Conservation (phyloP, 1,140 invertebrate species). For the Drosophila dunni region DNA sequence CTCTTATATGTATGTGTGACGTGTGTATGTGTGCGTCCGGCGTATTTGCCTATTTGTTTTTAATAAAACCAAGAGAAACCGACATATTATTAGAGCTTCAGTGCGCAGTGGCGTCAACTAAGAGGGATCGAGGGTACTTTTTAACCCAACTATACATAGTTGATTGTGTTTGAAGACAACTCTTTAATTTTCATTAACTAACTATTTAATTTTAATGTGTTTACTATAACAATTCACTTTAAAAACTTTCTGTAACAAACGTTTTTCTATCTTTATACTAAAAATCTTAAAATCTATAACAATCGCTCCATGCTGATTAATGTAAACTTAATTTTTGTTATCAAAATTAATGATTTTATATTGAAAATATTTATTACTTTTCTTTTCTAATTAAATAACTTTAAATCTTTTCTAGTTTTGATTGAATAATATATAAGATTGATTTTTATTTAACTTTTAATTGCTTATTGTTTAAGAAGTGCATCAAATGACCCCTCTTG, state of each 20-base stretch:
- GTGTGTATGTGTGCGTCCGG: slow-evolving; percentile 15
- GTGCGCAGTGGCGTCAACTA: slow-evolving; percentile 5
- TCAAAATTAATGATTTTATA: too few species aligned
- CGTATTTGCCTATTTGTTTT: slow-evolving; percentile 44
- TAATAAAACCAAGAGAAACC: slow-evolving; percentile 35
- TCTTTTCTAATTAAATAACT: too few species aligned
- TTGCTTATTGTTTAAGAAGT: not conserved
- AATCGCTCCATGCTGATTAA: too few species aligned
- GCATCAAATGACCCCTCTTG: not conserved
- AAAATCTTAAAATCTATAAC: not conserved
- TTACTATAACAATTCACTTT: too few species aligned
- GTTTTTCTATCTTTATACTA: not conserved
- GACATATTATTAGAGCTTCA: slow-evolving; percentile 26
- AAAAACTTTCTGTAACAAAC: too few species aligned
- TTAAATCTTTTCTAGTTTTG: too few species aligned
- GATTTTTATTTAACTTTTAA: too few species aligned
- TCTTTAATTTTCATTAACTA: too few species aligned
- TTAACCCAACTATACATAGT: not conserved
- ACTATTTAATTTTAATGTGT: too few species aligned
- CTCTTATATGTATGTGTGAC: not conserved
- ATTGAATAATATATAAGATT: too few species aligned
- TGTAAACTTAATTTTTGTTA: too few species aligned
- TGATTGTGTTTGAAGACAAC: not conserved
- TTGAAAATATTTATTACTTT: too few species aligned
- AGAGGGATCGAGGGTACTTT: not conserved